Evolutionary conservation across 2,888 invertebrate species (phyloP), one percentile per base, ranked within the genome.

Genomic region (Macaria liturata): DNA sequence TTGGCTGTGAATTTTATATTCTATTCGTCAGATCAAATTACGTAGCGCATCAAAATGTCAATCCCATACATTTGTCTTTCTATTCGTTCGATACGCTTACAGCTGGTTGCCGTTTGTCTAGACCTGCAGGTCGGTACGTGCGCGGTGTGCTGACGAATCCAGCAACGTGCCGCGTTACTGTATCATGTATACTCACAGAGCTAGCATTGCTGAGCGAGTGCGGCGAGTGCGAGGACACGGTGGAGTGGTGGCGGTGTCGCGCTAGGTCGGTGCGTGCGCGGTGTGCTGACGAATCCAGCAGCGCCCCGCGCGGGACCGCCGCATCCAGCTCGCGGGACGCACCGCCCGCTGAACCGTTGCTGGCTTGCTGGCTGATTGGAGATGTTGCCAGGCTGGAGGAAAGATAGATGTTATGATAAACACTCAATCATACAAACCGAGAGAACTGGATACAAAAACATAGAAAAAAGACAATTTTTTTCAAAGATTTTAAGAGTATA

Each of bases 221-320:
- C 70, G 87, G 85, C 68, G 82, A 82, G 70, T 87, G 93, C 60
- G 80, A 73, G 43, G 74, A 66, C 58, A 84, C 80, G 62, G 84
- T 70, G 68, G 88, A 81, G 75, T 88, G 88, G 74, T 87, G 91
- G 53, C 92, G 81, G 71, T 88, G 91, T 63, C 95, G 95, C 57
- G 96, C 98, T 71, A 98, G 93, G 86, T 98, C 98, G 20, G 97
- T 97, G 89, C 91, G 86, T 66, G 89, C 91, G 78, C 92, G 87
- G 76, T 95, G 96, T 9, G 95, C 96, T 1, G 97, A 96, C 72
- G 96, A 96, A 86, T 98, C 98, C 50, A 98, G 93, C 64, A 98
- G 93, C 78, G 83, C 95, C 0, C 46, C 39, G 73, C 96, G 96
- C 53, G 98, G 98, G 61, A 98, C 96, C 0, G 96, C 97, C 66